phyloP scores from a whole-genome alignment of 1,140 invertebrate species.

The Rhopalosiphum padi region DNA sequence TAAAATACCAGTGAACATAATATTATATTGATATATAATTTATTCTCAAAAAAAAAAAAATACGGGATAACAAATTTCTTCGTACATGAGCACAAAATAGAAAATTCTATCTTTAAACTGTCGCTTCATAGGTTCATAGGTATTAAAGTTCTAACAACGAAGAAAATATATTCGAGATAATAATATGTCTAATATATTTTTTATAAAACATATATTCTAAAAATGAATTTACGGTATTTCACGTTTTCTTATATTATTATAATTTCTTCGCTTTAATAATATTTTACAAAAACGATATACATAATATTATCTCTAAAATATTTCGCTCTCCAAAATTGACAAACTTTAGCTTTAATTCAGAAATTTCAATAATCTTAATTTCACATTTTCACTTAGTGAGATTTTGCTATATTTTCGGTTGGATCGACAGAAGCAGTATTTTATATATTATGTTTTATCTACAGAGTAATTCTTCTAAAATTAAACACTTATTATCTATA shows the following conservation, averaged over 20 bases:
- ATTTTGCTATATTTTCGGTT: too few species aligned
- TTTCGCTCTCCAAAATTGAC: neutral
- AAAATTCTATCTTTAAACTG: neutral
- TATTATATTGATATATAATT: neutral
- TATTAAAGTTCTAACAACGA: neutral
- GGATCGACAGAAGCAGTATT: too few species aligned
- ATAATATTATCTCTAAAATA: neutral
- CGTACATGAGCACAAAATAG: neutral
- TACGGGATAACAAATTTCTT: neutral
- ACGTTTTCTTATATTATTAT: neutral
- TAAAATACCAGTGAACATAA: neutral
- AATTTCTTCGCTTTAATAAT: too few species aligned
- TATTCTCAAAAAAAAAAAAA: fast-evolving
- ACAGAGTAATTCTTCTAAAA: too few species aligned
- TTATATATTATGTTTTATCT: too few species aligned
- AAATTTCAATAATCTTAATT: neutral
- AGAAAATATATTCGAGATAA: neutral
- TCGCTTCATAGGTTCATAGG: neutral
- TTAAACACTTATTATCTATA: too few species aligned
- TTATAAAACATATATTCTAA: neutral
- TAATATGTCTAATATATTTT: neutral
- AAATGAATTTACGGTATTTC: neutral
- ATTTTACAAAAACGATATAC: too few species aligned
- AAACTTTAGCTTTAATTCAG: neutral
- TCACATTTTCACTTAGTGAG: too few species aligned